phyloP scores from a whole-genome alignment of 2,888 invertebrate genomes.

The Cataglyphis rosenhaueri region DNA sequence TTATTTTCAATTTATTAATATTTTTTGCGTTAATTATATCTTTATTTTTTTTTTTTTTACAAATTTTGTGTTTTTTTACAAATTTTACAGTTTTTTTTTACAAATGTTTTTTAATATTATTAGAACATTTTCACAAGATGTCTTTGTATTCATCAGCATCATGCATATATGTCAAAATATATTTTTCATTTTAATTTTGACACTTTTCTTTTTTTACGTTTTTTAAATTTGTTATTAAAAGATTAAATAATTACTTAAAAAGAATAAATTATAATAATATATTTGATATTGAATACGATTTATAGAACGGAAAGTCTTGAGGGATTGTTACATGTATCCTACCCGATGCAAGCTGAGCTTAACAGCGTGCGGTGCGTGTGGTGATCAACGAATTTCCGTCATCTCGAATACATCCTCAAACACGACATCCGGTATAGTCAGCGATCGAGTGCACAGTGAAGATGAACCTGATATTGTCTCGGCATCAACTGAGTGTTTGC shows the following conservation, averaged over 20 bases:
- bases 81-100: too few relatives aligned
- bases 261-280: constrained; percentile 69
- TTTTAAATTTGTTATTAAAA: background rate
- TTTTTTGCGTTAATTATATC: too few relatives aligned
- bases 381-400: constrained; percentile 94
- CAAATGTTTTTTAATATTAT: too few relatives aligned
- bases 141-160: too few relatives aligned
- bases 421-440: constrained; percentile 98
- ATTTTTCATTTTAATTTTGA: background rate
- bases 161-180: background rate
- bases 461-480: constrained; percentile 96
- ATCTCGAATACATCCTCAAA: constrained; percentile 98
- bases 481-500: constrained; percentile 94
- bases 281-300: constrained; percentile 34
- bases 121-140: too few relatives aligned
- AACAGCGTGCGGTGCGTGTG: constrained; percentile 89
- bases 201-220: background rate
- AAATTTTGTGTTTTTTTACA: too few relatives aligned
- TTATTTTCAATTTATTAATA: too few relatives aligned
- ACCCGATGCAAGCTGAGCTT: constrained; percentile 87
- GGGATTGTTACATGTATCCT: constrained; percentile 91
- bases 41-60: too few relatives aligned
- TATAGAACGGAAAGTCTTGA: constrained; percentile 88
- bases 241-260: background rate
- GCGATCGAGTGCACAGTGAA: constrained; percentile 97